Conservation (phyloP, 2,888 invertebrate species). For the Drosophila mettleri region DNA sequence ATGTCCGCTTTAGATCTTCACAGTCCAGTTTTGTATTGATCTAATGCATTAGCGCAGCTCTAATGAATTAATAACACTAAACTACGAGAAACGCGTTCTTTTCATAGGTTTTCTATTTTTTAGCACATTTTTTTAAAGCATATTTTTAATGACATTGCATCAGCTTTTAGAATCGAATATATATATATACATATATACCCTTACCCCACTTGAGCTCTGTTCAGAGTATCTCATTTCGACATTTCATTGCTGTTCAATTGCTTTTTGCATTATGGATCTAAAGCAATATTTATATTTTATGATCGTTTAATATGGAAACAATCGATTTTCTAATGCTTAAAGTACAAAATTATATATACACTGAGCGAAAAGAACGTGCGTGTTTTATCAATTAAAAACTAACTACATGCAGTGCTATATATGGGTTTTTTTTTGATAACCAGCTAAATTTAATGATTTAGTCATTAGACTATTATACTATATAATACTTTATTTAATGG, state of each 20-base stretch:
- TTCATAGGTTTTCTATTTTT: conserved; percentile 41
- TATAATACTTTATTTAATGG: not conserved
- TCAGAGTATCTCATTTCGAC: conserved; percentile 13
- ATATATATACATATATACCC: no score
- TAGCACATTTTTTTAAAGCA: conserved; percentile 20
- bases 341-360: not conserved
- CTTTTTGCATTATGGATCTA: conserved; percentile 28
- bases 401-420: no score
- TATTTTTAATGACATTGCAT: conserved; percentile 25
- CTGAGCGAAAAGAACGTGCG: conserved; percentile 8
- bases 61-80: conserved; percentile 77
- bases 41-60: conserved; percentile 63
- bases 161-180: conserved; percentile 5
- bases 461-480: conserved; percentile 2
- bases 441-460: conserved; percentile 2
- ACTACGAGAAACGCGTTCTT: conserved; percentile 59
- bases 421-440: no score
- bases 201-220: not conserved
- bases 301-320: conserved; percentile 12
- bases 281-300: conserved; percentile 24
- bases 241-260: conserved; percentile 34
- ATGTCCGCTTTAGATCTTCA: conserved; percentile 12
- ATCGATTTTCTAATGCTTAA: conserved; percentile 2
- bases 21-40: conserved; percentile 33
- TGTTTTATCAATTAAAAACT: no score